Evolutionary conservation across 2,888 invertebrate genomes (phyloP).

Genomic region (Phyto melanocephala): DNA sequence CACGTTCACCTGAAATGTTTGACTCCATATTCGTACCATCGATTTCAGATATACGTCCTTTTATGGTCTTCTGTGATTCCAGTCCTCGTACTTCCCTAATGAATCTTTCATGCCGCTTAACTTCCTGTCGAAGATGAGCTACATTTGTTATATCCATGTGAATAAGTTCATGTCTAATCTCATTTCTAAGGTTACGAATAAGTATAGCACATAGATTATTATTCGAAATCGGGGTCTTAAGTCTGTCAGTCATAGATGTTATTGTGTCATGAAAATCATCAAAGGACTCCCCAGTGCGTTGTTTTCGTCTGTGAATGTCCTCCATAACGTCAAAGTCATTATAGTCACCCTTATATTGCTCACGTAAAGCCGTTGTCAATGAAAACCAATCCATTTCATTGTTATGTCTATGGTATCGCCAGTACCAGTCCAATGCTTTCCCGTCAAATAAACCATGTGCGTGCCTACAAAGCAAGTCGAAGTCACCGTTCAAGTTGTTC

Average conservation of each 20-base stretch:
- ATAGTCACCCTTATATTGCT: background rate
- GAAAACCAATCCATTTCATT: background rate
- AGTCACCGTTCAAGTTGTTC: background rate
- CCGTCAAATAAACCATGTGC: no score
- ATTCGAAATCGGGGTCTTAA: background rate
- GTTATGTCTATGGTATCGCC: background rate
- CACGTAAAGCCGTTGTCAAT: no score
- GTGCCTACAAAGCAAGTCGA: background rate
- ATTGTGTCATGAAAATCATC: background rate
- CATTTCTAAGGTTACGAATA: background rate
- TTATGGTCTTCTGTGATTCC: background rate
- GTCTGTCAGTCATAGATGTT: background rate
- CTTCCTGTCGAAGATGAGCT: background rate
- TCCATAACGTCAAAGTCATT: background rate
- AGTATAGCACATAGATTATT: background rate
- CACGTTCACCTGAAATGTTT: background rate
- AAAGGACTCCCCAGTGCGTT: background rate
- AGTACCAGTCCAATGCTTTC: background rate
- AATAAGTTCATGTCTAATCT: conserved; percentile 8
- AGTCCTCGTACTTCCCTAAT: background rate
- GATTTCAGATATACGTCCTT: background rate
- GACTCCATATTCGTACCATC: background rate
- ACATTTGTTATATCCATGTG: background rate
- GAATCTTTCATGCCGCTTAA: background rate
- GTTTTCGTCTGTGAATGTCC: background rate